Evolutionary conservation across 2,888 invertebrate genomes (phyloP).

Genomic region (Celastrina argiolus): DNA sequence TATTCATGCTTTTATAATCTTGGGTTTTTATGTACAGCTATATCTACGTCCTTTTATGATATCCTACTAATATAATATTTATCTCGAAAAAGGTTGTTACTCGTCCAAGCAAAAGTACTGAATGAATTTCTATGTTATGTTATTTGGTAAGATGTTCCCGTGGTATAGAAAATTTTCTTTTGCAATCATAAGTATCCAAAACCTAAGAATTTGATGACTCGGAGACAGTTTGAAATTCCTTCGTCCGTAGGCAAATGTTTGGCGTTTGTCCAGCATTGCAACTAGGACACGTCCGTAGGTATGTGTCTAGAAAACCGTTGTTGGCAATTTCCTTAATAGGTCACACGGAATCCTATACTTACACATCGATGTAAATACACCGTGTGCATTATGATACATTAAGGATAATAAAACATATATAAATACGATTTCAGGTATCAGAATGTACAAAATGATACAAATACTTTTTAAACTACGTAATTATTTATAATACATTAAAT

Average conservation of each 20-base stretch:
- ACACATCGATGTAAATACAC: conserved; percentile 14
- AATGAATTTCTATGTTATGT: no score
- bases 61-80: no score
- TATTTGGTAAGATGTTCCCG: no score
- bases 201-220: not conserved
- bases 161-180: no score
- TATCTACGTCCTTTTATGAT: not conserved
- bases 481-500: no score
- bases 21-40: not conserved
- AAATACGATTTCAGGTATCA: no score
- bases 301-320: conserved; percentile 63
- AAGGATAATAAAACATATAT: no score
- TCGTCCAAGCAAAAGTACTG: no score
- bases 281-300: conserved; percentile 62
- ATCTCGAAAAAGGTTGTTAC: no score
- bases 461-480: no score
- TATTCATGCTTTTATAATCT: not conserved
- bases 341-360: conserved; percentile 49
- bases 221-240: not conserved
- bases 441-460: no score
- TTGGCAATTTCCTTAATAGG: conserved; percentile 66
- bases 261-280: conserved; percentile 61
- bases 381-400: not conserved
- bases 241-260: conserved; percentile 43
- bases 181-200: not conserved